Evolutionary conservation across 92 coral and sea anemone genomes (phyloP), one percentile per base, ranked within the genome.

Genomic region (Ricordea florida): DNA sequence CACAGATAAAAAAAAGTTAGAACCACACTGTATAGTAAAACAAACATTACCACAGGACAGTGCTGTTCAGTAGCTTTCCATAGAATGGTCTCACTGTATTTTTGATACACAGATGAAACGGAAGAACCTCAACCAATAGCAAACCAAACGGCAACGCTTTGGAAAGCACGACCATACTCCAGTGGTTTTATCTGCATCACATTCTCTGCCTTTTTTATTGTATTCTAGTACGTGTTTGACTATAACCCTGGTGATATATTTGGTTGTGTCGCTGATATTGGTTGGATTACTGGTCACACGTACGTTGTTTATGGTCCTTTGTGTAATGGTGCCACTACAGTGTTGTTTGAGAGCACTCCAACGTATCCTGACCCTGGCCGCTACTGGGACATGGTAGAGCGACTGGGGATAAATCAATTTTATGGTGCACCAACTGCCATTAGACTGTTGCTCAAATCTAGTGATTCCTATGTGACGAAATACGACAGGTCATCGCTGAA

Each of bases 321-420:
- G 47, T 79, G 87, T 6, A 94, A 94, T 80, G 98, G 98, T 64
- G 98, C 98, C 10, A 94, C 98, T 22, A 71, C 91, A 26, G 93
- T 92, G 1, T 72, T 94, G 29, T 94, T 94, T 71, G 98, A 94
- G 62, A 94, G 98, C 87, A 82, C 93, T 53, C 98, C 98, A 2
- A 92, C 97, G 2, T 94, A 94, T 50, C 98, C 98, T n/a, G 96
- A 94, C 81, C 98, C 98, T 0, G 98, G 98, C 3, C 93, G 98
- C 15, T 94, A 94, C 63, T 94, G 98, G 98, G 98, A 94, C 28
- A 94, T 87, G 87, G 97, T 94, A 5, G 91, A 94, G 50, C 81
- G 98, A 33, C 87, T 94, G 11, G 71, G 75, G 46, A 57, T 94
- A 17, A 94, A 85, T 62, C 97, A 92, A 60, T 89, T 94, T 48